Conservation (phyloP, 2,797 vertebrate genomes). For the Macropodus opercularis region DNA sequence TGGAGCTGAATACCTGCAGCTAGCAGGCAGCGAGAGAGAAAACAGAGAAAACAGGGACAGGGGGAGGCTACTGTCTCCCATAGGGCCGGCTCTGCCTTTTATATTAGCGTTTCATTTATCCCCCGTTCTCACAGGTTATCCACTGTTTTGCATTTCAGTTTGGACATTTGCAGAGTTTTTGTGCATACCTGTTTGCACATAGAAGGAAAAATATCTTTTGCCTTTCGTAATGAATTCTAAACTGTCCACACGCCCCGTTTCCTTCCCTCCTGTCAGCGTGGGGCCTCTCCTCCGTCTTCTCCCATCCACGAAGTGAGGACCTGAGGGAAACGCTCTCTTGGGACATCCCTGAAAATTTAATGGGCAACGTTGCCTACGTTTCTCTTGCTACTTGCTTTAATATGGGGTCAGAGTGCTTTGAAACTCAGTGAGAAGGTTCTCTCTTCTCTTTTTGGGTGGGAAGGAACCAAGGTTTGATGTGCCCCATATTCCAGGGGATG, state of each 20-base stretch:
- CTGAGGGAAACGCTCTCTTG: conserved; percentile 57
- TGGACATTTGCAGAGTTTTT: conserved; percentile 16
- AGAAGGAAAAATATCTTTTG: conserved; percentile 9
- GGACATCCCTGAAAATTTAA: conserved; percentile 81
- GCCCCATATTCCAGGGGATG: conserved; percentile 79
- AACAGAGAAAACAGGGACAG: conserved; percentile 36
- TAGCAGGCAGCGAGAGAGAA: conserved; percentile 46
- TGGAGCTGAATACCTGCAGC: conserved; percentile 85
- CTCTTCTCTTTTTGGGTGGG: conserved; percentile 75
- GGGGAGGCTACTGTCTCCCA: conserved; percentile 39
- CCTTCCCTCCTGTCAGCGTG: conserved; percentile 27
- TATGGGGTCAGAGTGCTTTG: conserved; percentile 80
- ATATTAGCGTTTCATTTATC: conserved; percentile 52
- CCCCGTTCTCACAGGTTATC: conserved; percentile 21
- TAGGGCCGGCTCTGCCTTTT: conserved; percentile 47
- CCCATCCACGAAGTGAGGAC: conserved; percentile 53
- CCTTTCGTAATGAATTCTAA: not conserved
- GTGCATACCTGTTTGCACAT: conserved; percentile 22
- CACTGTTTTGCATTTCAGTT: conserved; percentile 3
- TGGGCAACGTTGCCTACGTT: conserved; percentile 68
- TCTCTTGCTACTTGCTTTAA: conserved; percentile 76
- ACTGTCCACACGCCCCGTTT: conserved; percentile 55
- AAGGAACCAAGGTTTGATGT: conserved; percentile 67
- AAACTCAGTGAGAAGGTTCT: conserved; percentile 77
- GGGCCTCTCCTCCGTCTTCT: conserved; percentile 37